phyloP scores from a whole-genome alignment of 2,888 invertebrate genomes.

The Synergus itoensis region DNA sequence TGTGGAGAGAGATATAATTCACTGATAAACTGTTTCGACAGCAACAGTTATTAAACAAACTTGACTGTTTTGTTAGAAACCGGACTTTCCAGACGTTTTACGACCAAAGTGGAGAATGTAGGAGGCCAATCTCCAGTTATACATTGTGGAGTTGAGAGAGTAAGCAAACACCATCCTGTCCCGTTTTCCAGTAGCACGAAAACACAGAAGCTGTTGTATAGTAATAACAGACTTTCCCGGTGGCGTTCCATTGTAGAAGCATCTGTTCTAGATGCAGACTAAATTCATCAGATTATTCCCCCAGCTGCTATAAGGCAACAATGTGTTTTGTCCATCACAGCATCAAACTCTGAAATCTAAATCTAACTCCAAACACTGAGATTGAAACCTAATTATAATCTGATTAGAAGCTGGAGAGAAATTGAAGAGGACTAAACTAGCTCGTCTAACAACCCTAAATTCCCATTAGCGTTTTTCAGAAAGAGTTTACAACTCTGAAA shows the following conservation, averaged over 20 bases:
- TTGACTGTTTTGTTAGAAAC: constrained; percentile 28
- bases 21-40: constrained; percentile 36
- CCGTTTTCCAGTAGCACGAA: constrained; percentile 34
- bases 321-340: neutral
- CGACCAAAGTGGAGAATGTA: constrained; percentile 35
- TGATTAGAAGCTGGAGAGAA: neutral
- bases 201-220: constrained; percentile 21
- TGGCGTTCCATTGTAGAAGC: neutral
- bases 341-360: neutral
- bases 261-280: constrained; percentile 22
- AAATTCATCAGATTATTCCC: constrained; percentile 19
- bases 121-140: constrained; percentile 37
- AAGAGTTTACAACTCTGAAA: neutral
- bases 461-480: neutral
- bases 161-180: constrained; percentile 30
- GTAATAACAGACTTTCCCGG: constrained; percentile 30
- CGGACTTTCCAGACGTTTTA: constrained; percentile 38
- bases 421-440: neutral
- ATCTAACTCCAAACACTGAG: neutral
- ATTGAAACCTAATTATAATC: neutral
- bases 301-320: neutral
- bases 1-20: constrained; percentile 18
- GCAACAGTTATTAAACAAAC: constrained; percentile 33
- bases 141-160: constrained; percentile 36
- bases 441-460: neutral